Percentiles rank a stretch among this genome's conserved stretches.
These are phyloP conservation scores for Zaprionus obscuricornis DNA, from an alignment of 2,888 invertebrate species.

Conservation along the genomic window DNA sequence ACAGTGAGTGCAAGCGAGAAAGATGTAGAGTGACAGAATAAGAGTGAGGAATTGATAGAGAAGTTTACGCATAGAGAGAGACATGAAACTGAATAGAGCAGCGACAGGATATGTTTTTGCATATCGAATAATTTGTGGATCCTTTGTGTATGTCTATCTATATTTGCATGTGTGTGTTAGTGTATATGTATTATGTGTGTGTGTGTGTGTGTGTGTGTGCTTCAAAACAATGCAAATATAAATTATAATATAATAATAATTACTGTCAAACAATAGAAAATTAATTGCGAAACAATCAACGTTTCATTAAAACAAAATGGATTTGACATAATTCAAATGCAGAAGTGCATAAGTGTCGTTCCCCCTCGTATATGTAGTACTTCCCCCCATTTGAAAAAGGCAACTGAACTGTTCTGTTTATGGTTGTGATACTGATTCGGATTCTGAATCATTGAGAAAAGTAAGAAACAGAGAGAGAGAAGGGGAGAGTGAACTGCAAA, in stretches of 20 bases:
- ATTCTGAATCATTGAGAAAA: neutral
- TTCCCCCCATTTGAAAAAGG: neutral
- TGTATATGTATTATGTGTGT: neutral
- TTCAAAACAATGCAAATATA: constrained; percentile 61
- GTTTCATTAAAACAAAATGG: constrained; percentile 81
- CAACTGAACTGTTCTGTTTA: neutral
- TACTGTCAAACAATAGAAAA: constrained; percentile 78
- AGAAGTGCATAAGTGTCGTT: constrained; percentile 77
- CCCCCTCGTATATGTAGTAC: constrained; percentile 46
- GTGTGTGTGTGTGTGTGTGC: constrained; percentile 21
- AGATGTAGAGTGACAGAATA: no score
- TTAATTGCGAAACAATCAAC: constrained; percentile 77
- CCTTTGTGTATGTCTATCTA: constrained; percentile 10
- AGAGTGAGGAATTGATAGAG: neutral
- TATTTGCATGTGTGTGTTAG: no score
- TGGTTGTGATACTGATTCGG: neutral
- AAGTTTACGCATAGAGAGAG: constrained; percentile 1
- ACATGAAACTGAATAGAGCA: constrained; percentile 1
- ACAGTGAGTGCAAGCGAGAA: no score
- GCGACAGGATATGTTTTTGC: constrained; percentile 36
- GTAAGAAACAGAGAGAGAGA: constrained; percentile 18
- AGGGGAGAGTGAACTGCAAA: neutral
- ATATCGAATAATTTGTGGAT: constrained; percentile 35
- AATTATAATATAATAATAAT: constrained; percentile 76
- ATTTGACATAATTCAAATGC: constrained; percentile 83